phyloP scores from a whole-genome alignment of 2,797 vertebrate genomes.

The Streptopelia turtur region DNA sequence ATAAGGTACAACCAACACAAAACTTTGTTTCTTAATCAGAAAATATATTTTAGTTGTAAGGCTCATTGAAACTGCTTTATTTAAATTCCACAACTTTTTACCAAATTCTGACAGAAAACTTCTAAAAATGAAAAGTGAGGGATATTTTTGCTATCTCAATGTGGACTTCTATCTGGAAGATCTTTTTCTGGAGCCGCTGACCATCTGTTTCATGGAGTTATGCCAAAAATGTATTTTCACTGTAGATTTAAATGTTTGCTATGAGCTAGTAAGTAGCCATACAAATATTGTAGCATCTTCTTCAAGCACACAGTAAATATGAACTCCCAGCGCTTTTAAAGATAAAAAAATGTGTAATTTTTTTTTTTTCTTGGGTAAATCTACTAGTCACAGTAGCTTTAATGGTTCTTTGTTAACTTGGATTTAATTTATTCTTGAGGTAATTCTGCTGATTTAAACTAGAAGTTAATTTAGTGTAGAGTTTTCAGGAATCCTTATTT shows the following conservation, averaged over 20 bases:
- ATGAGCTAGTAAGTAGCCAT: constrained; percentile 2
- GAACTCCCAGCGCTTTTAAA: background rate
- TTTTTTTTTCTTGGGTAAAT: background rate
- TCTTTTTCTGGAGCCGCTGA: constrained; percentile 11
- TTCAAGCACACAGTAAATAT: background rate
- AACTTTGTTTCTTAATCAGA: background rate
- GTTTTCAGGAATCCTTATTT: background rate
- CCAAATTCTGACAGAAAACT: constrained; percentile 2
- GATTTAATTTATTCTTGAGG: constrained; percentile 17
- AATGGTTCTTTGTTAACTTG: background rate
- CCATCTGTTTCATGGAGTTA: constrained; percentile 39
- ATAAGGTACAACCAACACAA: background rate
- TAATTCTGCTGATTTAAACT: background rate
- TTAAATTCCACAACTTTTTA: background rate
- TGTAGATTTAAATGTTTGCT: constrained; percentile 2
- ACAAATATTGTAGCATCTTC: background rate
- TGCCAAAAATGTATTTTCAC: constrained; percentile 19
- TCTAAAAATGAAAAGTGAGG: background rate
- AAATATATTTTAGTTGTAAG: background rate
- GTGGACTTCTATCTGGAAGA: background rate
- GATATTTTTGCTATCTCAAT: background rate
- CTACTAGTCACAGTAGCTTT: background rate
- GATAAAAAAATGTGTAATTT: background rate
- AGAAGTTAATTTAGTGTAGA: background rate
- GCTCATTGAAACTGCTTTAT: background rate